Evolutionary conservation across 2,888 invertebrate genomes (phyloP).

Genomic region (Junonia oenone): DNA sequence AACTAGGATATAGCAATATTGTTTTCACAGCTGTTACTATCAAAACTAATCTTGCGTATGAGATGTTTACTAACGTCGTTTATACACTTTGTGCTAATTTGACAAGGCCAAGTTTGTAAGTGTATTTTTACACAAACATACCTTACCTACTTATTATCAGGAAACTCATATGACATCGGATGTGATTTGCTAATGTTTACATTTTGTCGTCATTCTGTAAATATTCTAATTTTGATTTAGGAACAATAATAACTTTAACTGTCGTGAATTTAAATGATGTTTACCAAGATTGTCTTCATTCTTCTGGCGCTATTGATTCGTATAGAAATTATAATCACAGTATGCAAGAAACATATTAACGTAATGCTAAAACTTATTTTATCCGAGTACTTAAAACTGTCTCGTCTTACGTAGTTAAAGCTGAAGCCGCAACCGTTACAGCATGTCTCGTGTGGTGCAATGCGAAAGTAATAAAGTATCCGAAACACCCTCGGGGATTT

Average conservation of each 20-base stretch:
- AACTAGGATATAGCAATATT: not conserved
- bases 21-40: not conserved
- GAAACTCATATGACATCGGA: too few relatives aligned
- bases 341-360: too few relatives aligned
- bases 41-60: not conserved
- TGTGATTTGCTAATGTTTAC: too few relatives aligned
- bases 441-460: constrained; percentile 13
- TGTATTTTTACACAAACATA: not conserved
- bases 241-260: too few relatives aligned
- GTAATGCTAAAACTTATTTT: too few relatives aligned
- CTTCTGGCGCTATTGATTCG: too few relatives aligned
- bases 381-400: not conserved
- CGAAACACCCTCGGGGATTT: constrained; percentile 13
- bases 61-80: not conserved
- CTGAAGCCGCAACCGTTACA: not conserved
- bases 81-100: not conserved
- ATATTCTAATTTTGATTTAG: too few relatives aligned
- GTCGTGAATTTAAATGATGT: too few relatives aligned
- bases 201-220: too few relatives aligned
- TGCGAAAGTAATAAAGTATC: constrained; percentile 21
- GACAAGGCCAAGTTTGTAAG: not conserved
- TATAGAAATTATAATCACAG: too few relatives aligned
- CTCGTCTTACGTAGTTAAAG: not conserved
- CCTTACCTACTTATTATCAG: too few relatives aligned
- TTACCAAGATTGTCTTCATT: too few relatives aligned